These are phyloP conservation scores for Pangasius macronema DNA, from an alignment of 2,797 vertebrate species.

Conservation along the genomic window DNA sequence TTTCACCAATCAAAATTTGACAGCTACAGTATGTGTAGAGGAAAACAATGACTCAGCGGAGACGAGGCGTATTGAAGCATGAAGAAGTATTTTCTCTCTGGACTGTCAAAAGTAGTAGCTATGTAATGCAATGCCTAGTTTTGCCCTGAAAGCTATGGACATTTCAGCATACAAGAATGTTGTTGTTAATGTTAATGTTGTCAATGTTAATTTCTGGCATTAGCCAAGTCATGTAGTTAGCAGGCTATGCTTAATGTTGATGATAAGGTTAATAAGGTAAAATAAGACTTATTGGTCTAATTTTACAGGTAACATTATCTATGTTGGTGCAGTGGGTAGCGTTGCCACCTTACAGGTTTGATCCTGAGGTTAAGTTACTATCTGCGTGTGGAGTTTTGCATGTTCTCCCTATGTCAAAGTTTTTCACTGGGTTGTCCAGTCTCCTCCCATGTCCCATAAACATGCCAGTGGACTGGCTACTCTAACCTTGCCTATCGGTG, in stretches of 20 bases:
- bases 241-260: not conserved
- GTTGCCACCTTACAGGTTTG: not conserved
- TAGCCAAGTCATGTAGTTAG: not conserved
- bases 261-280: not conserved
- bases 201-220: not conserved
- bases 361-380: not conserved
- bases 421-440: not conserved
- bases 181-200: not conserved
- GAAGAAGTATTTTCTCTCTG: slow-evolving; percentile 4
- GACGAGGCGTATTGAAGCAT: slow-evolving; percentile 9
- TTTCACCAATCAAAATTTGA: slow-evolving; percentile 15
- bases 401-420: not conserved
- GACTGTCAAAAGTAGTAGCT: slow-evolving; percentile 10
- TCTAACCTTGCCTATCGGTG: not conserved
- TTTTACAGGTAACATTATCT: not conserved
- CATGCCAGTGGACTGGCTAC: not conserved
- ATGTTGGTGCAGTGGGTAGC: not conserved
- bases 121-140: not conserved
- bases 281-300: not conserved
- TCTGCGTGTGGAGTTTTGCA: not conserved
- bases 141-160: not conserved
- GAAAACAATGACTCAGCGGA: slow-evolving; percentile 21
- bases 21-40: slow-evolving; percentile 13
- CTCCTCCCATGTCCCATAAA: not conserved
- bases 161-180: not conserved